Evolutionary conservation across 2,888 invertebrate species (phyloP).

Genomic region (Oxyteleia sp.): DNA sequence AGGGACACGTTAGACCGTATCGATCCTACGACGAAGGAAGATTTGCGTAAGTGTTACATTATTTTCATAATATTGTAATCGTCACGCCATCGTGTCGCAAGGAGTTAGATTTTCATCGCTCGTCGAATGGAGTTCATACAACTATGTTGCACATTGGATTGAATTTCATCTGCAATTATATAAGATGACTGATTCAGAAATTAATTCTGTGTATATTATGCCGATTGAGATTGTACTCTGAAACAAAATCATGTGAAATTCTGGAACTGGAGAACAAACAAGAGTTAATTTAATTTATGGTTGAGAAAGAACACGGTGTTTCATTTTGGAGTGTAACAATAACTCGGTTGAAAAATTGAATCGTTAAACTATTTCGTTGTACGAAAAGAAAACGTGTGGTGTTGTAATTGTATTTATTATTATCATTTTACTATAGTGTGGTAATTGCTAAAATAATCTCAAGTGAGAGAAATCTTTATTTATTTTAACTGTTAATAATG

Average conservation of each 20-base stretch:
- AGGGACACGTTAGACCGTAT: slow-evolving; percentile 77
- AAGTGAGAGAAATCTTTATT: no score
- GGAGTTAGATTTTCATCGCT: slow-evolving; percentile 51
- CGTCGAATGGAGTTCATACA: slow-evolving; percentile 21
- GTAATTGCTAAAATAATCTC: no score
- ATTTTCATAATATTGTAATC: slow-evolving; percentile 62
- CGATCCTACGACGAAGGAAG: slow-evolving; percentile 81
- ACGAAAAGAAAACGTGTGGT: no score
- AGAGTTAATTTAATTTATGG: slow-evolving; percentile 13
- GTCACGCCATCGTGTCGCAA: slow-evolving; percentile 45
- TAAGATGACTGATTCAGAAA: slow-evolving; percentile 34
- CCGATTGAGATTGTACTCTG: slow-evolving; percentile 3
- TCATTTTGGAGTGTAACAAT: neutral
- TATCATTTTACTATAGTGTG: no score
- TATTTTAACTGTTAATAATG: no score
- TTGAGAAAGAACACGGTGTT: neutral
- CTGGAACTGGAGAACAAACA: neutral
- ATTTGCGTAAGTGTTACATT: slow-evolving; percentile 83
- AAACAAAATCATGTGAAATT: slow-evolving; percentile 7
- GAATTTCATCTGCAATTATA: slow-evolving; percentile 37
- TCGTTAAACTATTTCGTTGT: neutral
- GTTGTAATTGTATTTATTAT: neutral
- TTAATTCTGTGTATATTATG: slow-evolving; percentile 14
- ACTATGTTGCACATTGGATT: slow-evolving; percentile 16
- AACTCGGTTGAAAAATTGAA: neutral